Percentiles rank a stretch among this genome's conserved stretches.
Conservation (phyloP, 2,113 vertebrate genomes). For the Aix galericulata region DNA sequence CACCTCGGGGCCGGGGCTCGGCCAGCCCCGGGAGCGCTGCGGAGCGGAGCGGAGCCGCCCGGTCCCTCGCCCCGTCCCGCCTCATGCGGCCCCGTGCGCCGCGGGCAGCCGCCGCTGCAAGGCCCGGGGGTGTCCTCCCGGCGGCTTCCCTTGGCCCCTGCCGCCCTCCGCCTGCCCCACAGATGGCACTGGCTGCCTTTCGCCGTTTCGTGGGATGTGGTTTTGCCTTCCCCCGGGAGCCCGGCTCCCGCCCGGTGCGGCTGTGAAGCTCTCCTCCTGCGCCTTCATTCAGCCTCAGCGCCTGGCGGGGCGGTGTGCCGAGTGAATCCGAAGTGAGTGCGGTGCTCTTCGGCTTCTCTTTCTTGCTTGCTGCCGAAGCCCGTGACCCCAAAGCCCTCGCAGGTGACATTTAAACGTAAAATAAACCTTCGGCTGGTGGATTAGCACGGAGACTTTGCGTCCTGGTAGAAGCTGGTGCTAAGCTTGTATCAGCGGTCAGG, state of each 20-base stretch:
- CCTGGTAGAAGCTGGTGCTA: not conserved
- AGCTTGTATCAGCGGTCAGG: fast-evolving
- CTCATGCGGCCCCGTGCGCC: too few relatives aligned
- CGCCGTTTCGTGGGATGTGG: not conserved
- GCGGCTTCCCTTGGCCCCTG: not conserved
- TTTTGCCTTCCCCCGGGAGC: not conserved
- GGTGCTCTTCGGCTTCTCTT: too few relatives aligned
- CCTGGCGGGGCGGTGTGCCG: not conserved
- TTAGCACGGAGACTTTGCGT: not conserved
- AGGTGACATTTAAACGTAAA: not conserved
- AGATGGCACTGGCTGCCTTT: conserved; percentile 57
- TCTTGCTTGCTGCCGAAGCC: not conserved
- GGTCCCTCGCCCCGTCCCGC: too few relatives aligned
- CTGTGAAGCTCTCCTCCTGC: not conserved
- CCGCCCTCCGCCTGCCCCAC: not conserved
- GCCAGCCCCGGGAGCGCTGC: too few relatives aligned
- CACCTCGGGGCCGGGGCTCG: too few relatives aligned
- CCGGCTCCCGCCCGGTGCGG: not conserved
- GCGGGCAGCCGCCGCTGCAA: not conserved
- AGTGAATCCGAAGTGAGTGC: not conserved
- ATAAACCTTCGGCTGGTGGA: not conserved
- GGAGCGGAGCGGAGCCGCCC: too few relatives aligned
- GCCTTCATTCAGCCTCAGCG: not conserved
- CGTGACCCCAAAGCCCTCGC: not conserved
- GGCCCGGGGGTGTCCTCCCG: not conserved